Percentiles rank a stretch among this genome's conserved stretches.
These are phyloP conservation scores for Ciconia boyciana DNA, from an alignment of 2,113 vertebrate genomes.

Conservation along the genomic window DNA sequence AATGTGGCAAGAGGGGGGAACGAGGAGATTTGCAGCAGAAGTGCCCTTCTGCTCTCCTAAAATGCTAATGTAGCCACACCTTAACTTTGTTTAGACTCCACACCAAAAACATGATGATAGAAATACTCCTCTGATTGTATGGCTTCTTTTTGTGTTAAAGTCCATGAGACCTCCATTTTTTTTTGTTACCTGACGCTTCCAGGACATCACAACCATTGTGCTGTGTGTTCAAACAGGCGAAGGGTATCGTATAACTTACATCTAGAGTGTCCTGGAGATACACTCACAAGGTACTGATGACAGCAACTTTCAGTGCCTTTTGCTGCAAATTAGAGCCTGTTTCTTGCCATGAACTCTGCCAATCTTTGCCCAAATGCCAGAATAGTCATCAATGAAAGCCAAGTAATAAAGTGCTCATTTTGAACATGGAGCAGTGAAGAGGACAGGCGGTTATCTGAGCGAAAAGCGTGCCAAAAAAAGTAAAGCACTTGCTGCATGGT, in stretches of 20 bases:
- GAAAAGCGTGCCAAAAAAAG: not conserved
- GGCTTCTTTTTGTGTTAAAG: not conserved
- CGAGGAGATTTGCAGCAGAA: not conserved
- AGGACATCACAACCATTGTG: not conserved
- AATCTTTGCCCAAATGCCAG: not conserved
- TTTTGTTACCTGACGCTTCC: not conserved
- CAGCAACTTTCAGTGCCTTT: not conserved
- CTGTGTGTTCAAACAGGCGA: not conserved
- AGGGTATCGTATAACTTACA: not conserved
- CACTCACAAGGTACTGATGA: fast-evolving
- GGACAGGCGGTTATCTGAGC: not conserved
- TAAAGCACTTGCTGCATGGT: not conserved
- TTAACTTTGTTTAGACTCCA: not conserved
- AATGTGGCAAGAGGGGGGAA: too few species aligned
- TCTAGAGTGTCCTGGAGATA: not conserved
- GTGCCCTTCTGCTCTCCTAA: not conserved
- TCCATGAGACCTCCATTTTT: not conserved
- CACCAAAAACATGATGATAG: not conserved
- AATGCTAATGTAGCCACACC: not conserved
- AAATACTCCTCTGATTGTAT: not conserved
- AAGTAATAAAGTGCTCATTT: not conserved
- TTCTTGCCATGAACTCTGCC: not conserved
- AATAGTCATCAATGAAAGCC: not conserved
- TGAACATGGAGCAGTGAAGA: not conserved
- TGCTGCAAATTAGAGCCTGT: not conserved